Evolutionary conservation across 1,140 invertebrate species (phyloP), one percentile per base, ranked within the genome.

Genomic region (Caenorhabditis briggsae): DNA sequence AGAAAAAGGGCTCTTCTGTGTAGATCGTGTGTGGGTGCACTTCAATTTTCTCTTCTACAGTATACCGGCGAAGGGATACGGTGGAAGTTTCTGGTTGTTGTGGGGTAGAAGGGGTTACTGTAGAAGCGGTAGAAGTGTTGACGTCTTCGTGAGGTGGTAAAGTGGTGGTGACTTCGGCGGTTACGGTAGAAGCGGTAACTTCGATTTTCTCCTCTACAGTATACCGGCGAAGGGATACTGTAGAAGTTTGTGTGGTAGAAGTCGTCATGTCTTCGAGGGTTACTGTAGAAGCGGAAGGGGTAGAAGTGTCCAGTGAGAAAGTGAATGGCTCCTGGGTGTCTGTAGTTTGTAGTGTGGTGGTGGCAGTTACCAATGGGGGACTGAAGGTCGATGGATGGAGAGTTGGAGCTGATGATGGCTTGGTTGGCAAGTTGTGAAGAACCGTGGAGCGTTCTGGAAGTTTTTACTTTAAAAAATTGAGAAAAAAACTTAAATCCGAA

Each of bases 121-220:
- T 33, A 64, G 61, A 33, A 12, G 58, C n/a, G 8, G 58, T 2
- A 18, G 58, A 33, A n/a, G n/a, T n/a, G n/a, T n/a, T n/a, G n/a
- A n/a, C n/a, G n/a, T n/a, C n/a, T n/a, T n/a, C n/a, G n/a, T n/a
- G n/a, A n/a, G n/a, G n/a, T 59, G 58, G 58, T 2, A 23, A 18
- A 25, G 23, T 33, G 23, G 61, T 64, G 78, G 78, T 82, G 48
- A 82, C 78, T 46, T 41, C 50, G 50, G 78, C 5, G 20, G 33
- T 23, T 43, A 83, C 18, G 53, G 53, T 50, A 82, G 78, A 41
- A 33, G 78, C 33, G 33, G 33, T 5, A 5, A 78, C 70, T 46
- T 78, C 70, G 46, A 78, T 78, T 23, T 78, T 78, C n/a, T 78
- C 46, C 7, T 50, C 70, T 78, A 78, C 70, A 78, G 70, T 78